These are phyloP conservation scores for Periophthalmus modestus DNA, from an alignment of 2,113 vertebrate species.

Conservation along the genomic window DNA sequence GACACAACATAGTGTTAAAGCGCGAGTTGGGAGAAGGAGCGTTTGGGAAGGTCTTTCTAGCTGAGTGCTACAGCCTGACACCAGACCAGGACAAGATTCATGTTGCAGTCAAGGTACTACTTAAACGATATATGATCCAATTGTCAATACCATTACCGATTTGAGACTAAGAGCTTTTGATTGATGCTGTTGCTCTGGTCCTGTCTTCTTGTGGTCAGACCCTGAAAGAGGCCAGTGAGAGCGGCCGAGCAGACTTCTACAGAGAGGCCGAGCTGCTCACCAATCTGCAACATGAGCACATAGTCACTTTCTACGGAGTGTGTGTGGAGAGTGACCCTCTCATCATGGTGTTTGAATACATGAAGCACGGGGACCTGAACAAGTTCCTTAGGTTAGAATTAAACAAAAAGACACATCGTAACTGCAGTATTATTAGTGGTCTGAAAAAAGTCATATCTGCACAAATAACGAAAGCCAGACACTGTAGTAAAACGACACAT, in stretches of 20 bases:
- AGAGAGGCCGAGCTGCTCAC: constrained; percentile 95
- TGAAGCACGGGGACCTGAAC: constrained; percentile 98
- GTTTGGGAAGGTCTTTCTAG: constrained; percentile 97
- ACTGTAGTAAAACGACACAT: too few species aligned
- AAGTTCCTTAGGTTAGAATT: constrained; percentile 93
- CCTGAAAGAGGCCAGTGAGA: constrained; percentile 95
- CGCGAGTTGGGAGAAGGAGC: constrained; percentile 97
- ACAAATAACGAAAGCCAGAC: too few species aligned
- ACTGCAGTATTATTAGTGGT: too few species aligned
- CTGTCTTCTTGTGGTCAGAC: constrained; percentile 74
- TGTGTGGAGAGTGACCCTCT: constrained; percentile 96
- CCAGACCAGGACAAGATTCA: constrained; percentile 96
- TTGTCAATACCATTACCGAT: not conserved
- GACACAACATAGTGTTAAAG: constrained; percentile 96
- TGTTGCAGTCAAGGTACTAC: constrained; percentile 94
- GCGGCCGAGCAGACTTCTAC: constrained; percentile 95
- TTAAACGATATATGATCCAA: not conserved
- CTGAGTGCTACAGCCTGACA: constrained; percentile 95
- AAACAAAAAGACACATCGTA: not conserved
- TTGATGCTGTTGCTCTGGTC: not conserved
- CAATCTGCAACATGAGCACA: constrained; percentile 96
- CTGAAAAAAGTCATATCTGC: too few species aligned
- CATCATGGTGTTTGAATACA: constrained; percentile 99
- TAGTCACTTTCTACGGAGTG: constrained; percentile 96
- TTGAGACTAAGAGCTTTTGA: constrained; percentile 14